Evolutionary conservation across 2,797 vertebrate genomes (phyloP).

Genomic region (Paedocypris micromegethes): DNA sequence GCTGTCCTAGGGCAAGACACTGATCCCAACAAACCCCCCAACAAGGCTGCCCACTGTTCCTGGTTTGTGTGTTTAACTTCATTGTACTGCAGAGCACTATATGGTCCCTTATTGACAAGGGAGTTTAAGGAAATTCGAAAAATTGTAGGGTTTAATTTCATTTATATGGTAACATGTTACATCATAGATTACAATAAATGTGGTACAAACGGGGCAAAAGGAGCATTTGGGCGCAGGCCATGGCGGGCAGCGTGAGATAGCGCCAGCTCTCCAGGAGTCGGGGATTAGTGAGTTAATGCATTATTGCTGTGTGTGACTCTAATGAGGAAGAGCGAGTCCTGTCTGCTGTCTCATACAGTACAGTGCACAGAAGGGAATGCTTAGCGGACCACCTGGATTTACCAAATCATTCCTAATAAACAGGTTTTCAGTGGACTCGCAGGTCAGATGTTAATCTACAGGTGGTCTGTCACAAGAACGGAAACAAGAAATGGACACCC

Average conservation of each 20-base stretch:
- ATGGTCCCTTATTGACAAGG: no score
- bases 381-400: slow-evolving; percentile 24
- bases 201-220: no score
- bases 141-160: no score
- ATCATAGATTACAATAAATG: no score
- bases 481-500: slow-evolving; percentile 10
- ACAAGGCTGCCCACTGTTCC: no score
- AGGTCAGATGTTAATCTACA: slow-evolving; percentile 27
- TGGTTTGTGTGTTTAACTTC: no score
- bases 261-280: background rate
- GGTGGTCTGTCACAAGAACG: slow-evolving; percentile 14
- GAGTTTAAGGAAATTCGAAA: no score
- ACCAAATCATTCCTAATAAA: slow-evolving; percentile 34
- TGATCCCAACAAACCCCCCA: no score
- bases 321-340: slow-evolving; percentile 15
- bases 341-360: slow-evolving; percentile 4
- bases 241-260: slow-evolving; percentile 43
- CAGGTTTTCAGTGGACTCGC: slow-evolving; percentile 13
- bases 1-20: no score
- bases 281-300: background rate
- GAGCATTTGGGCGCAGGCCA: no score
- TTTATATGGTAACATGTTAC: no score
- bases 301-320: background rate
- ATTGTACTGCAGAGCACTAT: no score
- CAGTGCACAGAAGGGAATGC: background rate